These are phyloP conservation scores for Melinaea menophilus DNA, from an alignment of 2,888 invertebrate species.

Conservation along the genomic window DNA sequence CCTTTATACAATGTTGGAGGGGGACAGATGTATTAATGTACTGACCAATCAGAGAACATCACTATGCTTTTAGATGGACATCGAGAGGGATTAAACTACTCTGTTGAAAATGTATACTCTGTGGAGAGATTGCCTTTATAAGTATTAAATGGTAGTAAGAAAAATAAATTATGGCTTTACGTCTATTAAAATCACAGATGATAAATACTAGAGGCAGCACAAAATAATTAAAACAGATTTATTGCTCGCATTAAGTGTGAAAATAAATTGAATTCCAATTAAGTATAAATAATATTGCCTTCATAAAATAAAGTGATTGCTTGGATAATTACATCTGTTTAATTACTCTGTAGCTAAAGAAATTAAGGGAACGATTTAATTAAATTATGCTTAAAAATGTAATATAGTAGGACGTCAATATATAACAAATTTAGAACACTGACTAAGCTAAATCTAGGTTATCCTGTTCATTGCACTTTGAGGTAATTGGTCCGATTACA, in stretches of 20 bases:
- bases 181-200: neutral
- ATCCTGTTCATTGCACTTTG: neutral
- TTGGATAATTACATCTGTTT: neutral
- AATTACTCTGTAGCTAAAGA: neutral
- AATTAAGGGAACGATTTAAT: neutral
- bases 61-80: conserved; percentile 51
- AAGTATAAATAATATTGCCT: conserved; percentile 19
- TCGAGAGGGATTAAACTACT: conserved; percentile 41
- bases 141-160: neutral
- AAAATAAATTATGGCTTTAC: neutral
- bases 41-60: conserved; percentile 51
- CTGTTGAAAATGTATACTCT: conserved; percentile 28
- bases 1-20: conserved; percentile 24
- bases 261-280: conserved; percentile 24
- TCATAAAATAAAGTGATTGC: conserved; percentile 12
- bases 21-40: conserved; percentile 35
- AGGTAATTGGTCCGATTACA: conserved; percentile 4
- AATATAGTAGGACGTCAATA: no score
- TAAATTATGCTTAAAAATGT: neutral
- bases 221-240: conserved; percentile 21
- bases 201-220: neutral
- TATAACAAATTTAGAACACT: no score
- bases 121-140: neutral
- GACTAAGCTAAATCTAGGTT: neutral
- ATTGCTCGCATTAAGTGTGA: conserved; percentile 17